Percentiles rank a stretch among this genome's conserved stretches.
These are phyloP conservation scores for Xanthia icteritia DNA, from an alignment of 2,888 invertebrate species.

Conservation along the genomic window DNA sequence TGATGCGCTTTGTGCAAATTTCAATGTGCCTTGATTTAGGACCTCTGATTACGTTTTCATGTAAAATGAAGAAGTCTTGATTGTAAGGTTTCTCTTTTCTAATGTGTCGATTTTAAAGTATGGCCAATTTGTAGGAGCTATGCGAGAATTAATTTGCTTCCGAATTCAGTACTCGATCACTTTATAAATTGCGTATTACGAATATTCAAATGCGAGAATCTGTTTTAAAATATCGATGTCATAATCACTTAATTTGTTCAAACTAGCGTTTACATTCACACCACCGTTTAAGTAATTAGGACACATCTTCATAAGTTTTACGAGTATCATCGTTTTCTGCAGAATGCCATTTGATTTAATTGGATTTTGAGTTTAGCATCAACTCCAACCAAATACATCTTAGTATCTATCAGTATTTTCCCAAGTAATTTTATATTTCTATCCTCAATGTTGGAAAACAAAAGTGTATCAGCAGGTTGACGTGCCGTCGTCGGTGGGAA, in stretches of 20 bases:
- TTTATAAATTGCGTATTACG: slow-evolving; percentile 27
- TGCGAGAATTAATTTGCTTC: slow-evolving; percentile 18
- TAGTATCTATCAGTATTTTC: slow-evolving; percentile 10
- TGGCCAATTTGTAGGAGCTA: slow-evolving; percentile 6
- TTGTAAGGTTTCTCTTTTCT: slow-evolving; percentile 46
- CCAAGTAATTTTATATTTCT: slow-evolving; percentile 31
- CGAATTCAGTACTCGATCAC: slow-evolving; percentile 28
- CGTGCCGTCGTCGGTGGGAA: slow-evolving; percentile 52
- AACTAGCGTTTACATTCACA: slow-evolving; percentile 14
- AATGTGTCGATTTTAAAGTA: slow-evolving; percentile 17
- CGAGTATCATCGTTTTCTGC: slow-evolving; percentile 1
- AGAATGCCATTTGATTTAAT: slow-evolving; percentile 10
- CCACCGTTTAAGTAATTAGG: slow-evolving; percentile 16
- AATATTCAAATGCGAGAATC: slow-evolving; percentile 38
- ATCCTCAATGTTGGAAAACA: slow-evolving; percentile 53
- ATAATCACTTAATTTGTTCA: slow-evolving; percentile 31
- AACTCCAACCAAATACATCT: neutral
- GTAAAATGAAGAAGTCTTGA: slow-evolving; percentile 26
- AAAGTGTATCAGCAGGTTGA: slow-evolving; percentile 65
- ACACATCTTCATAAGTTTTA: slow-evolving; percentile 3
- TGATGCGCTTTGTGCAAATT: slow-evolving; percentile 68
- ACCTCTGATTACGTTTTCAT: slow-evolving; percentile 39
- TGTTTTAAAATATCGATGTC: slow-evolving; percentile 9
- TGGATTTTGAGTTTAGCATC: neutral
- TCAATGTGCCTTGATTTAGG: slow-evolving; percentile 55